These are phyloP conservation scores for Mycteria americana DNA, from an alignment of 2,797 vertebrate species.

Conservation along the genomic window DNA sequence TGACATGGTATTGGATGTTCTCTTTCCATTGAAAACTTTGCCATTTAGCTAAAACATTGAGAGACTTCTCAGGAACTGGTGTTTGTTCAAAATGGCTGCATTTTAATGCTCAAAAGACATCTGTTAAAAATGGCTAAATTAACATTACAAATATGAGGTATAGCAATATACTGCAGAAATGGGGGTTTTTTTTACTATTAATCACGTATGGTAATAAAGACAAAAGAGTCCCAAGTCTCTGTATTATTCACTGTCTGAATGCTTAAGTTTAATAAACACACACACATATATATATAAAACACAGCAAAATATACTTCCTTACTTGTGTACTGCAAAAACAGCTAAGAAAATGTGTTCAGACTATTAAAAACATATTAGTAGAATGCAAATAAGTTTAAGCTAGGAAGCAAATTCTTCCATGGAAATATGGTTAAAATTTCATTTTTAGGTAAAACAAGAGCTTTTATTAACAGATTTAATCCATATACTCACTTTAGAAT, in stretches of 20 bases:
- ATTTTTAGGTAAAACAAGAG: background rate
- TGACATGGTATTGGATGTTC: background rate
- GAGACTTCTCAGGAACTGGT: background rate
- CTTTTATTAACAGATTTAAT: background rate
- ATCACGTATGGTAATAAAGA: background rate
- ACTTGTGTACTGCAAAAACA: background rate
- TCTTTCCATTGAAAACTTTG: background rate
- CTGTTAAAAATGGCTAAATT: background rate
- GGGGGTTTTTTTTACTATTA: background rate
- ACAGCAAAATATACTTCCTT: background rate
- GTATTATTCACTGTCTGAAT: background rate
- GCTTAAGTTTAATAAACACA: background rate
- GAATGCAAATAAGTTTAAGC: background rate
- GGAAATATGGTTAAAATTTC: background rate
- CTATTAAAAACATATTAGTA: background rate
- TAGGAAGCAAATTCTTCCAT: background rate
- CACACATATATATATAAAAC: background rate
- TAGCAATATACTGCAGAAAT: background rate
- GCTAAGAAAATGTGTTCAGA: background rate
- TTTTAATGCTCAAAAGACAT: background rate
- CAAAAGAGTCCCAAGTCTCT: background rate
- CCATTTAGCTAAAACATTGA: background rate
- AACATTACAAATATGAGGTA: background rate
- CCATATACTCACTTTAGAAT: conserved; percentile 68
- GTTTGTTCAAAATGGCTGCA: background rate